Conservation (phyloP, 2,888 invertebrate genomes). For the Sclerodermus sp. region DNA sequence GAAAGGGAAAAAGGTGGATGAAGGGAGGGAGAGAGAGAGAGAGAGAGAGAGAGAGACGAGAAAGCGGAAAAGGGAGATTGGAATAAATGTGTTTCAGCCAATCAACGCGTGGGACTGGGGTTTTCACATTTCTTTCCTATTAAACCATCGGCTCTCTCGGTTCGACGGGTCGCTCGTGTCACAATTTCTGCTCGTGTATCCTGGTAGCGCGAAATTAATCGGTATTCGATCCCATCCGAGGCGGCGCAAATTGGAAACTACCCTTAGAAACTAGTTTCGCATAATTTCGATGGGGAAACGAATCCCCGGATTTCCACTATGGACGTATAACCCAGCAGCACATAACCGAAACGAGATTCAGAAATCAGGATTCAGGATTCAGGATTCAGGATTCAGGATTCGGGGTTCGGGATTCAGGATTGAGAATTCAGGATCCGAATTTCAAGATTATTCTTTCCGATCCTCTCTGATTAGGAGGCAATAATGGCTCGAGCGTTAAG, state of each 20-base stretch:
- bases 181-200: slow-evolving; percentile 33
- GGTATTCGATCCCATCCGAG: slow-evolving; percentile 45
- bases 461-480: too few species aligned
- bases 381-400: too few species aligned
- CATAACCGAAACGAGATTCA: too few species aligned
- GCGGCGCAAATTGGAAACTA: slow-evolving; percentile 49
- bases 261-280: slow-evolving; percentile 50
- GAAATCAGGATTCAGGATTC: too few species aligned
- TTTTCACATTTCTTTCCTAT: slow-evolving; percentile 44
- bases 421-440: too few species aligned
- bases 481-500: too few species aligned
- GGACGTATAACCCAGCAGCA: too few species aligned
- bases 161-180: slow-evolving; percentile 22
- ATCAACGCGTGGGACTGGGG: slow-evolving; percentile 25
- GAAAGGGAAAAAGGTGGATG: background rate
- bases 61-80: background rate
- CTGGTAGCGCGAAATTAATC: slow-evolving; percentile 44
- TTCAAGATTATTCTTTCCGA: too few species aligned
- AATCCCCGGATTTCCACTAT: too few species aligned
- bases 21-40: slow-evolving; percentile 5
- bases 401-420: too few species aligned
- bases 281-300: slow-evolving; percentile 41
- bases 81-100: slow-evolving; percentile 38
- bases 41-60: background rate
- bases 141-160: slow-evolving; percentile 28